Base-by-base conservation (phyloP, 2,888 invertebrate genomes). In the Spilosoma lubricipeda region DNA sequence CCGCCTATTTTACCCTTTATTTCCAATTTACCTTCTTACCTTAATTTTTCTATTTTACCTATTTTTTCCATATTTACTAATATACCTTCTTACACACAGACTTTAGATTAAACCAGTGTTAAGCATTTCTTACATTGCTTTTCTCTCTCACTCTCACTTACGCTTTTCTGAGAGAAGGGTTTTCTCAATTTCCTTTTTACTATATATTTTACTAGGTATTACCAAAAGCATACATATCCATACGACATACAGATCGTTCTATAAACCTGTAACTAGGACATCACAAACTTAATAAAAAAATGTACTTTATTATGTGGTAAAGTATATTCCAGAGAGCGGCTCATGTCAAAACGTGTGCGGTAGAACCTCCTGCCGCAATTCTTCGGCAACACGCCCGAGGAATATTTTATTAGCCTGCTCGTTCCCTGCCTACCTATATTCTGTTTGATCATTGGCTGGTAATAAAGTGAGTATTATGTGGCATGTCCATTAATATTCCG, bases 341-440 rank as follows among this genome's bases (percentile, higher is more conserved):
- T 39, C 30, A 30, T 59, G 30, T 36, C 48, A 71, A 27, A 45
- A 78, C 65, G 69, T 74, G 74, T 36, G 59, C 70, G 74, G 73
- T 76, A 70, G 76, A 65, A 70, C 68, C 74, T 73, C 67, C 76
- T 76, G 75, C 69, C 74, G 71, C 72, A 77, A 70, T 73, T 69
- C 74, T 75, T 76, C 23, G 56, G 68, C 27, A 77, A 59, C 73
- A 81, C 81, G 56, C 71, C 70, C 33, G 70, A 67, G 71, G 78
- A 81, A 82, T 82, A 80, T 81, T 80, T 75, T 77, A 83, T 80
- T 70, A 78, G 75, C 71, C 70, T 75, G 76, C 74, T 74, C 77
- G 39, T 71, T 73, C 77, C 67, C 7, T 45, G 15, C 15, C 45
- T 39, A 39, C 30, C 74, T 64, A 30, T 67, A 69, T 70, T 66